Conservation (phyloP, 2,113 vertebrate species). For the Megaleporinus macrocephalus region DNA sequence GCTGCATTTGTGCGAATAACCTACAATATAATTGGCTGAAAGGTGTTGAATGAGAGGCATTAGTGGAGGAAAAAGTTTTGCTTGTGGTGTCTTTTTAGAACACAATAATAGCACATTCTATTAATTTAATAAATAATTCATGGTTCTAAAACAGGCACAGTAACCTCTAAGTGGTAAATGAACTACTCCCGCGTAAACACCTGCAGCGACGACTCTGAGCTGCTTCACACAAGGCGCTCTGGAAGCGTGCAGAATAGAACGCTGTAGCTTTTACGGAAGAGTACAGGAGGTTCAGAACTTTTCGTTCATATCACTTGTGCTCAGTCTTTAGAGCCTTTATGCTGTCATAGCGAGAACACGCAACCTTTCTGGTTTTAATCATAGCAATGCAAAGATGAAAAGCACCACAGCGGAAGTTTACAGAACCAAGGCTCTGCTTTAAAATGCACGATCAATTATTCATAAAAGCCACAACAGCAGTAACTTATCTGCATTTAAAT, state of each 20-base stretch:
- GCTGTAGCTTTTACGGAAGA: neutral
- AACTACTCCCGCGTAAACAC: neutral
- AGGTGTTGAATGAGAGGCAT: neutral
- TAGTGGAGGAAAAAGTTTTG: neutral
- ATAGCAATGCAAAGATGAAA: neutral
- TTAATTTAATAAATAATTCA: too few relatives aligned
- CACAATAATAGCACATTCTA: too few relatives aligned
- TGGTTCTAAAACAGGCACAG: neutral
- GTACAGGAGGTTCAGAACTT: neutral
- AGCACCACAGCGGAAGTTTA: neutral
- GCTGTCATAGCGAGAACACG: neutral
- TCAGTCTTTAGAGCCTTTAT: neutral
- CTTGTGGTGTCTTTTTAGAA: too few relatives aligned
- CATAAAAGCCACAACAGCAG: constrained; percentile 26
- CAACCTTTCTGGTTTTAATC: constrained; percentile 2
- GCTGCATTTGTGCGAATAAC: neutral
- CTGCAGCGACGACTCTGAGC: neutral
- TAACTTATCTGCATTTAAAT: constrained; percentile 23
- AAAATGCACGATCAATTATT: constrained; percentile 47
- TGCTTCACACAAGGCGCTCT: neutral
- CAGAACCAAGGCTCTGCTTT: neutral
- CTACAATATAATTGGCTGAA: neutral
- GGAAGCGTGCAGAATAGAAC: neutral
- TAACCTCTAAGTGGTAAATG: neutral
- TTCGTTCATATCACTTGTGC: neutral